Evolutionary conservation across 2,113 vertebrate species (phyloP).

Genomic region (Baryphthengus martii): DNA sequence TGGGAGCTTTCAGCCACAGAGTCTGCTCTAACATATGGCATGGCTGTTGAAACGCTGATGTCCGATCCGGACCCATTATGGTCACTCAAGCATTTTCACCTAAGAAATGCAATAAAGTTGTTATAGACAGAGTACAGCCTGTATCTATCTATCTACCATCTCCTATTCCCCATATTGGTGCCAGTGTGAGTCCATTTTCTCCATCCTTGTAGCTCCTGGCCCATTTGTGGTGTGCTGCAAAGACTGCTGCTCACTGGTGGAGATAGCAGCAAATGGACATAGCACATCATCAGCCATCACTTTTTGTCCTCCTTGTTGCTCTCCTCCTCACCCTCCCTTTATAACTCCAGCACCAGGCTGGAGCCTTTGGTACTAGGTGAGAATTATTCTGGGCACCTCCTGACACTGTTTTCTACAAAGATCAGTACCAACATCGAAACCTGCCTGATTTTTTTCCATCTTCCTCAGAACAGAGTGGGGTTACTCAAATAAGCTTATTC

Average conservation of each 20-base stretch:
- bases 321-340: background rate
- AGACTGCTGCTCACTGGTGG: background rate
- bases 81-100: background rate
- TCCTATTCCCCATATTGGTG: accelerated
- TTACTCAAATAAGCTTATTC: background rate
- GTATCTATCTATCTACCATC: background rate
- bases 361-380: background rate
- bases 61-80: background rate
- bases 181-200: background rate
- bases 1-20: background rate
- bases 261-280: background rate
- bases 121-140: background rate
- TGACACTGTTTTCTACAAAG: background rate
- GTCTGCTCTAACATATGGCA: background rate
- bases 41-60: background rate
- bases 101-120: accelerated
- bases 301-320: background rate
- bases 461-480: background rate
- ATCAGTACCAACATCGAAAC: background rate
- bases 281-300: accelerated
- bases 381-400: background rate
- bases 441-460: background rate
- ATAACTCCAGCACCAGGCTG: background rate
- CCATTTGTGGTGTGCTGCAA: accelerated
- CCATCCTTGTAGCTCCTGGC: background rate